phyloP scores from a whole-genome alignment of 2,888 invertebrate genomes.

The Tuta absoluta region DNA sequence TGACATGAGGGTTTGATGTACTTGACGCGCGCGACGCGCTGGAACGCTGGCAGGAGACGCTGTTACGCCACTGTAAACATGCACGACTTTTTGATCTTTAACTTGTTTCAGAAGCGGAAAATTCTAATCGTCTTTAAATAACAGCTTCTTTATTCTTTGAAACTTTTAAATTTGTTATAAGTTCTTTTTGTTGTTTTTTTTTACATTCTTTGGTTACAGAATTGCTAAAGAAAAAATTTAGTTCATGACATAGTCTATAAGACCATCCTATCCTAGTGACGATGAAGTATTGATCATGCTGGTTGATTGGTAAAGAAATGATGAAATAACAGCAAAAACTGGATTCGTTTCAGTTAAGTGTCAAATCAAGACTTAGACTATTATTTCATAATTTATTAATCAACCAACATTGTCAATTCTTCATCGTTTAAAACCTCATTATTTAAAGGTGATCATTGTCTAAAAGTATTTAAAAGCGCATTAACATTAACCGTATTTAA shows the following conservation, averaged over 20 bases:
- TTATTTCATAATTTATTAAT: constrained; percentile 2
- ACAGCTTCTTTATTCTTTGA: background rate
- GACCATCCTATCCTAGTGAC: no score
- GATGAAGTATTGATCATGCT: no score
- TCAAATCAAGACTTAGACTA: background rate
- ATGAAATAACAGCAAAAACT: no score
- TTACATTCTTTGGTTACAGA: background rate
- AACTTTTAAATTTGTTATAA: no score
- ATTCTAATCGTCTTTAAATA: background rate
- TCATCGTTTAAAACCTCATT: background rate
- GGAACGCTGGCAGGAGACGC: background rate
- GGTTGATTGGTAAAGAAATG: no score
- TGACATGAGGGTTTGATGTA: constrained; percentile 26
- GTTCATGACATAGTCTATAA: background rate
- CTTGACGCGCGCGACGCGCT: constrained; percentile 26
- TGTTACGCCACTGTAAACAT: constrained; percentile 13
- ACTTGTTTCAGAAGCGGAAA: constrained; percentile 13
- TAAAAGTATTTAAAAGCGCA: background rate
- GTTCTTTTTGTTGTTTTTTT: no score
- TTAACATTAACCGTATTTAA: background rate
- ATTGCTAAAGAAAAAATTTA: background rate
- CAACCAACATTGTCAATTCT: constrained; percentile 2
- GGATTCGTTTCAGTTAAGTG: no score
- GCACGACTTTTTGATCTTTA: constrained; percentile 19
- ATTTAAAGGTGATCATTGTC: background rate